A percentile compares a stretch with the other conserved stretches of the same genome.
Conservation (phyloP, 2,888 invertebrate species). For the Callosobruchus maculatus region DNA sequence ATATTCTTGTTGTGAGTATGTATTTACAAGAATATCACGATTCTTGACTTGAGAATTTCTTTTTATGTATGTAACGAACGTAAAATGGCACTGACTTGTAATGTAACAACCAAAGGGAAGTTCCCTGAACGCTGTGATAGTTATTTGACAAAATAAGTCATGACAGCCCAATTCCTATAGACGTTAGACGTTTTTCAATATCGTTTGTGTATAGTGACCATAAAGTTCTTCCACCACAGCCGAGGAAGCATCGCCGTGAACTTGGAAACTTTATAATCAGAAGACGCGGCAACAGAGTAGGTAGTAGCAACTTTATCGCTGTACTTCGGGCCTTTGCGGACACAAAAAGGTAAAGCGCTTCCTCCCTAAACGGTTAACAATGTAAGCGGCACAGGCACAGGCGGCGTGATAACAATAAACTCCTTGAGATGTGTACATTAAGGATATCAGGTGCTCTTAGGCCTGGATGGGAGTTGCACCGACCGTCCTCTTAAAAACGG, state of each 20-base stretch:
- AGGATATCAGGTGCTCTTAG: constrained; percentile 33
- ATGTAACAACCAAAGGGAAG: too few species aligned
- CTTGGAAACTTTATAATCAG: not conserved
- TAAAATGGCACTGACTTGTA: too few species aligned
- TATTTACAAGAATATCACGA: too few species aligned
- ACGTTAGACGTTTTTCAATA: too few species aligned
- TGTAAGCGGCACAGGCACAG: too few species aligned
- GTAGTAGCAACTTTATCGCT: not conserved
- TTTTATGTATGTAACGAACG: too few species aligned
- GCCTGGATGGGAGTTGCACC: constrained; percentile 7
- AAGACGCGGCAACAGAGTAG: not conserved
- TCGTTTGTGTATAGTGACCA: not conserved
- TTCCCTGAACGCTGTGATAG: too few species aligned
- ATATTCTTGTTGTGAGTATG: too few species aligned
- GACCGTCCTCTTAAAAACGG: constrained; percentile 20
- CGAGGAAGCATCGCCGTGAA: not conserved
- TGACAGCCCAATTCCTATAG: too few species aligned
- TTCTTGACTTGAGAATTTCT: too few species aligned
- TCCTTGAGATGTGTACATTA: constrained; percentile 36
- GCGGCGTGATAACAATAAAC: constrained; percentile 32
- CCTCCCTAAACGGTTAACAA: constrained; percentile 30
- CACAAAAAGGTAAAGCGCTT: not conserved
- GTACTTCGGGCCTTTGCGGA: not conserved
- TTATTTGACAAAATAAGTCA: too few species aligned
- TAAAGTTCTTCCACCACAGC: not conserved